Conservation (phyloP, 2,113 vertebrate genomes). For the Cacatua alba region DNA sequence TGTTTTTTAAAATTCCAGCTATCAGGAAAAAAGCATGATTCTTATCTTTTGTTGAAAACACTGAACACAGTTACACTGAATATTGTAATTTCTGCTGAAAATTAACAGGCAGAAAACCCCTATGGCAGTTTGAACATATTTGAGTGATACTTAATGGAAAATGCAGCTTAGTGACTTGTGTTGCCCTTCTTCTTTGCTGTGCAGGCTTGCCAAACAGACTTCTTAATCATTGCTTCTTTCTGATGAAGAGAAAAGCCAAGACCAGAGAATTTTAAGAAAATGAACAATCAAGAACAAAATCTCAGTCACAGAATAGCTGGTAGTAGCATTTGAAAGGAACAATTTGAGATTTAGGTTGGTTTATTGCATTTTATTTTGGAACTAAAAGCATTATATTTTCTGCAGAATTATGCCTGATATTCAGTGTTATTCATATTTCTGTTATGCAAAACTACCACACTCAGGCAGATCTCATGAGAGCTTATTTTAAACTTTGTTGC, state of each 20-base stretch:
- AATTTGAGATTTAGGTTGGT: background rate
- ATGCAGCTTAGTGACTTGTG: background rate
- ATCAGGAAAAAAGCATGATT: background rate
- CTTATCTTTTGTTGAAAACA: background rate
- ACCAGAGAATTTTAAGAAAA: background rate
- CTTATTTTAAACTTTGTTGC: background rate
- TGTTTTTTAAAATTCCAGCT: background rate
- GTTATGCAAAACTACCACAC: background rate
- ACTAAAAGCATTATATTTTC: background rate
- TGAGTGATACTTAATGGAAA: background rate
- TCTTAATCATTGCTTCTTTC: background rate
- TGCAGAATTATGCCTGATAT: background rate
- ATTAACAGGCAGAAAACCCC: background rate
- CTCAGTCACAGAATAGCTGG: background rate
- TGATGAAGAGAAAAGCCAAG: background rate
- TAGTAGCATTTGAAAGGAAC: background rate
- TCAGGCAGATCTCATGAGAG: background rate
- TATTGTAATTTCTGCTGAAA: background rate
- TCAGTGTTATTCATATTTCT: background rate
- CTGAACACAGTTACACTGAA: background rate
- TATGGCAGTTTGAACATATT: background rate
- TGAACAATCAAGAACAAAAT: background rate
- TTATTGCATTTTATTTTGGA: background rate
- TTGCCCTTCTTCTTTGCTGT: background rate
- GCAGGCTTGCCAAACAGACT: background rate